Evolutionary conservation across 2,797 vertebrate genomes (phyloP), one percentile per base, ranked within the genome.

Genomic region (Rhabdomys pumilio): DNA sequence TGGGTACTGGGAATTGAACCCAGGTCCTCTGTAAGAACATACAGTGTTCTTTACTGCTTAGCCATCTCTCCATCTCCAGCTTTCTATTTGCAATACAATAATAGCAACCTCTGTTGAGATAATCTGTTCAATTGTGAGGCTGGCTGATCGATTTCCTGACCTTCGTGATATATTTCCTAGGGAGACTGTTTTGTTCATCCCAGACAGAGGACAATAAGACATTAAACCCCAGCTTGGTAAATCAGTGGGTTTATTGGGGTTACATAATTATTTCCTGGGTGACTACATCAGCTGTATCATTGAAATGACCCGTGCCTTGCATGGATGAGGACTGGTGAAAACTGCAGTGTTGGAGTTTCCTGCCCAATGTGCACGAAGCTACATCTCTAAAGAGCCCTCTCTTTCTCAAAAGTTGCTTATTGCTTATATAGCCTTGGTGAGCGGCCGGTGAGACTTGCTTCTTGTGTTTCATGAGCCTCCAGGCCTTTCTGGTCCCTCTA

Each of bases 91-190:
- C 57, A 76, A 2, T 91, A 31, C 26, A 94, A 31, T 50, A 61
- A 50, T 59, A 94, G 57, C 87, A 34, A 94, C 94, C 82, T 96
- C 59, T 87, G 9, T 77, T 95, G 67, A 69, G 50, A 41, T 73
- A 77, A 79, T 84, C 57, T 57, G 88, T 31, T 38, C 47, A 89
- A 9, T 55, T 73, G 1, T 76, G 55, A 92, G 75, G 14, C 26
- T 53, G 34, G 26, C 38, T 83, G 4, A 76, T 86, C 69, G 1
- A 87, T 83, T 81, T 73, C 73, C 86, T 92, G 72, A 94, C 53
- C 29, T 10, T 88, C 31, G 3, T 76, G 57, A 17, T 50, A 63
- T 20, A 31, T 77, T 77, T 77, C 41, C 41, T 34, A 31, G 38
- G 72, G 29, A 76, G 38, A 47, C 72, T 76, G 55, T 41, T 83